Conservation (phyloP, 2,113 vertebrate genomes). For the Larimichthys crocea region DNA sequence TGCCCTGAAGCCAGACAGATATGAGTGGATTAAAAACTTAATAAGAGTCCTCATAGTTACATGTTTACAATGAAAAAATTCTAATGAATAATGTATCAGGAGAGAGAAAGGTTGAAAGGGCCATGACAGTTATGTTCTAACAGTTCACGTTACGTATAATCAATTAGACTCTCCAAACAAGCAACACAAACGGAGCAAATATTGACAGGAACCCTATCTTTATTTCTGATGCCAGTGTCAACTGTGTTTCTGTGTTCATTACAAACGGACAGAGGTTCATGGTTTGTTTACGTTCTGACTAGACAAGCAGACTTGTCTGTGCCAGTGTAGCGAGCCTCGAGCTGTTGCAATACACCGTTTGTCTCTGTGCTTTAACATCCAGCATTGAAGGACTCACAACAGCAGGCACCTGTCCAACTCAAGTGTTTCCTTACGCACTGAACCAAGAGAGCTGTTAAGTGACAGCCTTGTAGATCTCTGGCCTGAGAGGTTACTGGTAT, state of each 20-base stretch:
- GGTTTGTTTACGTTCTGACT: slow-evolving; percentile 21
- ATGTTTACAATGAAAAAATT: slow-evolving; percentile 9
- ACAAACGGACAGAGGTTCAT: neutral
- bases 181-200: neutral
- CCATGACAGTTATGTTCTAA: neutral
- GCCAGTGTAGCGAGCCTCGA: slow-evolving; percentile 10
- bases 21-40: neutral
- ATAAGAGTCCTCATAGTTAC: neutral
- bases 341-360: slow-evolving; percentile 4
- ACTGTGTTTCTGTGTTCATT: neutral
- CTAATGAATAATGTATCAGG: neutral
- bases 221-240: neutral
- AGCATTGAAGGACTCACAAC: slow-evolving; percentile 12
- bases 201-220: neutral
- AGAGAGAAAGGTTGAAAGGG: neutral
- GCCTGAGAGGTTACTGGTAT: neutral
- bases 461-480: neutral
- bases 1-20: neutral
- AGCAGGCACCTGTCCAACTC: slow-evolving; percentile 2
- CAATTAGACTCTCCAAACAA: slow-evolving; percentile 8
- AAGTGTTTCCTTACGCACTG: neutral
- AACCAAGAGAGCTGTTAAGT: neutral
- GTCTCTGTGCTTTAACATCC: slow-evolving; percentile 27
- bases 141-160: neutral
- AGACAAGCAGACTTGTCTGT: neutral